A percentile compares a stretch with the other conserved stretches of the same genome.
Evolutionary conservation across 1,140 invertebrate species (phyloP).

Genomic region (Tetramorium alpestre): DNA sequence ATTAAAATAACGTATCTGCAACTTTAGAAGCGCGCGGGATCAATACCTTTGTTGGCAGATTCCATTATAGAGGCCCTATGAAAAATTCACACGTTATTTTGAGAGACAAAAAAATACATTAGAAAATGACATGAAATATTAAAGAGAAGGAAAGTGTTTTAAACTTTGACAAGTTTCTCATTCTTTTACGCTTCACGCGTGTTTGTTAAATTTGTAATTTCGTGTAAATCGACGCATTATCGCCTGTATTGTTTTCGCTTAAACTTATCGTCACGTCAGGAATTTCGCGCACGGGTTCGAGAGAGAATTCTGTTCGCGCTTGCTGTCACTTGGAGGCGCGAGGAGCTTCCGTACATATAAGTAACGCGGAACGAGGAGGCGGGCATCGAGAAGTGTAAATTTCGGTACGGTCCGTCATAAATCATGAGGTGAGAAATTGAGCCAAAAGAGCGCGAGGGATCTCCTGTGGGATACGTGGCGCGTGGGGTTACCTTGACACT

Average conservation of each 20-base stretch:
- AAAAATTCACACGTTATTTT: background rate
- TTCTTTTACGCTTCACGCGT: background rate
- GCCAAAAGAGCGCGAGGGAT: constrained; percentile 45
- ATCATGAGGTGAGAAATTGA: constrained; percentile 42
- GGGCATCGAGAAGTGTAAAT: constrained; percentile 9
- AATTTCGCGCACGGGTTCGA: background rate
- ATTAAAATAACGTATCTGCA: constrained; percentile 6
- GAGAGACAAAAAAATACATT: background rate
- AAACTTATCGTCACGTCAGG: background rate
- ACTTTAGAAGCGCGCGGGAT: background rate
- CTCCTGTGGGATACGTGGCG: constrained; percentile 9
- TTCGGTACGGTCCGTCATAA: constrained; percentile 18
- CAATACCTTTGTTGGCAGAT: background rate
- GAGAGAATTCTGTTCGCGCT: background rate
- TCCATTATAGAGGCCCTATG: background rate
- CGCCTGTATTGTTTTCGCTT: background rate
- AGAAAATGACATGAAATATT: background rate
- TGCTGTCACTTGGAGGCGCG: too few species aligned
- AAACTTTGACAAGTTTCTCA: background rate
- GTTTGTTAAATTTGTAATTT: constrained; percentile 1
- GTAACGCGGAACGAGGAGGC: background rate
- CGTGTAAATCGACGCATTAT: background rate
- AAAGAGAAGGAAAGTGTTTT: background rate
- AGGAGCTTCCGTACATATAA: background rate
- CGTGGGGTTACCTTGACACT: constrained; percentile 70